Evolutionary conservation across 2,888 invertebrate genomes (phyloP).

Genomic region (Pharmacophagus antenor): DNA sequence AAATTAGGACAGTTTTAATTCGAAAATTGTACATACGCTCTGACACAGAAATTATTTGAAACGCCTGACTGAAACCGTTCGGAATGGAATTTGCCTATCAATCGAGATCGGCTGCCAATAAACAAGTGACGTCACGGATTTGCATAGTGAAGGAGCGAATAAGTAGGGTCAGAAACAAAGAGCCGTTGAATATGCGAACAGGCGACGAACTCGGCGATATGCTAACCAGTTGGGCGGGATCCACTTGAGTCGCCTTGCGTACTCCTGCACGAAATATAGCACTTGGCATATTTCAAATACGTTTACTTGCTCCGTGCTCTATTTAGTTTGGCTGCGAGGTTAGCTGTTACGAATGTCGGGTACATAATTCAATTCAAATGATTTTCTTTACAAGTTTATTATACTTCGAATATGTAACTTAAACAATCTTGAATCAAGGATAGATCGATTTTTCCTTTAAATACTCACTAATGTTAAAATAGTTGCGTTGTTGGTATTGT

Average conservation of each 20-base stretch:
- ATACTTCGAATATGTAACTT: too few relatives aligned
- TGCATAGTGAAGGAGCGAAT: conserved; percentile 60
- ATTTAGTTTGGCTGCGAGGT: conserved; percentile 14
- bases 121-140: conserved; percentile 53
- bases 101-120: conserved; percentile 32
- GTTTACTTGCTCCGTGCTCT: conserved; percentile 19
- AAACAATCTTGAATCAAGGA: too few relatives aligned
- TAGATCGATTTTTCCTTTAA: too few relatives aligned
- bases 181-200: conserved; percentile 74
- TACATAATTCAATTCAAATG: too few relatives aligned
- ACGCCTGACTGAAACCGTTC: neutral
- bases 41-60: neutral
- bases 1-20: too few relatives aligned
- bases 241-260: conserved; percentile 31
- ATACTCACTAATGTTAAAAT: too few relatives aligned
- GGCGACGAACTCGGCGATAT: conserved; percentile 63
- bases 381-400: too few relatives aligned
- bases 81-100: conserved; percentile 18
- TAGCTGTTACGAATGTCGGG: neutral
- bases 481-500: too few relatives aligned
- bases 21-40: neutral
- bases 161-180: conserved; percentile 76
- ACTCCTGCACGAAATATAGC: conserved; percentile 31
- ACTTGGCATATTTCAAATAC: conserved; percentile 29
- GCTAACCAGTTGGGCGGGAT: conserved; percentile 53